Base-by-base conservation (phyloP, 2,888 invertebrate species). In the Drosophila leonis region DNA sequence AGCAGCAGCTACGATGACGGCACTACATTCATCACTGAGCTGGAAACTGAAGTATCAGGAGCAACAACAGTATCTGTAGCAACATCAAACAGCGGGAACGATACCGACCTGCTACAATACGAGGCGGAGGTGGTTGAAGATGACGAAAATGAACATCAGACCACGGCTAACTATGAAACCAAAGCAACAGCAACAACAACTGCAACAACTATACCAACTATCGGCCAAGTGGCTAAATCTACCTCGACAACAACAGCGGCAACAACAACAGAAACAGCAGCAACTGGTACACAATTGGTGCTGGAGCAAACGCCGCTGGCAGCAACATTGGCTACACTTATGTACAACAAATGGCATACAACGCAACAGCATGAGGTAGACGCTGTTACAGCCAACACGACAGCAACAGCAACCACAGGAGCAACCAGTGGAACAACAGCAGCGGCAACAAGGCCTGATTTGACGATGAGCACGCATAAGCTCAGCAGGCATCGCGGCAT, bases 121-220 rank as follows among this genome's bases (percentile, higher is more conserved):
- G 79, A 82, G 61, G 52, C 77, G 42, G 82, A 78, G 57, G 18
- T 79, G 65, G 65, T 68, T 64, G 79, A 81, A 31, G 74, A 75
- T 66, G 65, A 66, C 33, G 73, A 59, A 33, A 73, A 78, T 72
- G 77, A 75, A 72, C 67, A 77, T 69, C 74, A 71, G 64, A 71
- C 76, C 55, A 80, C 83, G 63, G 64, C 75, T 62, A 65, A 60
- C 77, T 78, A 77, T 71, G 83, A 88, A 82, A 84, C 85, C 88
- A 90, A 76, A 90, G 88, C 73, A 90, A 83, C 80, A 73, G 75
- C 56, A 71, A 63, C 62, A 39, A 18, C 41, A 18, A 29, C 41
- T 18, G n/a, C 57, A 57, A 15, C 68, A 49, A 41, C 65, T 37
- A 44, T 35, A 35, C 18, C 62, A 64, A 60, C 64, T 29, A 55